Percentiles rank a stretch among this genome's conserved stretches.
These are phyloP conservation scores for Azemiops feae DNA, from an alignment of 2,113 vertebrate genomes.

Conservation along the genomic window DNA sequence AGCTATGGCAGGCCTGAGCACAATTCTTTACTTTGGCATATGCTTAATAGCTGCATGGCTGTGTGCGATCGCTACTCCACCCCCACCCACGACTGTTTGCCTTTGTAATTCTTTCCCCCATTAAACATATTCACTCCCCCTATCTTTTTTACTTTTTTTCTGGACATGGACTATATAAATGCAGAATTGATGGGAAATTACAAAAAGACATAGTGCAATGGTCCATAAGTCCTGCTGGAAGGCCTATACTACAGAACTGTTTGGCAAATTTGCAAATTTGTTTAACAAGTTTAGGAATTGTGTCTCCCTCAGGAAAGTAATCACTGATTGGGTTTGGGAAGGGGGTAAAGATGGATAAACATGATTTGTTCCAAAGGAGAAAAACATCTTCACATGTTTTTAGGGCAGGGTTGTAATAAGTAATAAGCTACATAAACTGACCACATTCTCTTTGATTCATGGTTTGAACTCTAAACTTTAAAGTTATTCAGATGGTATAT, in stretches of 20 bases:
- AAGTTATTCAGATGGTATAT: conserved; percentile 33
- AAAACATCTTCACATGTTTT: conserved; percentile 43
- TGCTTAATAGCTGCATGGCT: conserved; percentile 72
- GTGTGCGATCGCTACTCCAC: conserved; percentile 38
- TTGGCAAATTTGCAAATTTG: conserved; percentile 62
- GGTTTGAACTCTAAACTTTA: conserved; percentile 34
- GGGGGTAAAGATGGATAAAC: conserved; percentile 25
- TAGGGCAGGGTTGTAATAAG: conserved; percentile 9
- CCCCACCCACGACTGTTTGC: conserved; percentile 25
- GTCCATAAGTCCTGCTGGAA: conserved; percentile 66
- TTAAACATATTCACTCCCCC: conserved; percentile 53
- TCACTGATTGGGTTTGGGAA: conserved; percentile 49
- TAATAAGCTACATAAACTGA: conserved; percentile 20
- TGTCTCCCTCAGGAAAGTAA: conserved; percentile 63
- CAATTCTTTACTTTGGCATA: conserved; percentile 77
- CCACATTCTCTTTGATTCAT: conserved; percentile 26
- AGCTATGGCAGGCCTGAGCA: conserved; percentile 64
- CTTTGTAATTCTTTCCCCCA: conserved; percentile 60
- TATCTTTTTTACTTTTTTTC: conserved; percentile 41
- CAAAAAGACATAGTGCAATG: conserved; percentile 51
- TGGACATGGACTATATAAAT: conserved; percentile 69
- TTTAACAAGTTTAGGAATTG: conserved; percentile 69
- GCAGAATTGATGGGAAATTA: conserved; percentile 65
- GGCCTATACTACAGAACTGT: conserved; percentile 62
- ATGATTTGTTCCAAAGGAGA: conserved; percentile 17